A percentile compares a stretch with the other conserved stretches of the same genome.
Conservation (phyloP, 2,113 vertebrate genomes). For the Notarius lentiginosus region DNA sequence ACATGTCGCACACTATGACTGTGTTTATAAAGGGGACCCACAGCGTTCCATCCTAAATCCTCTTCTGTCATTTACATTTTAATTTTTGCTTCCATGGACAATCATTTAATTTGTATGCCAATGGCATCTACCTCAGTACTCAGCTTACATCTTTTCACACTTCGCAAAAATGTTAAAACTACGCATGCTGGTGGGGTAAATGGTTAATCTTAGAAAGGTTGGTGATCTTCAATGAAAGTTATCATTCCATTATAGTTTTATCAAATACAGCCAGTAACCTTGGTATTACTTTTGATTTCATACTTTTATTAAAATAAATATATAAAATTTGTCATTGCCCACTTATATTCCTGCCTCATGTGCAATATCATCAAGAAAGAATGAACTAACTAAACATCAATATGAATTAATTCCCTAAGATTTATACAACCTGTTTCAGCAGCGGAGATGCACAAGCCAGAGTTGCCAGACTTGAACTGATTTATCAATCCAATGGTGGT, state of each 20-base stretch:
- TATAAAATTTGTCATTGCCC: too few species aligned
- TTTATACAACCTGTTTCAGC: too few species aligned
- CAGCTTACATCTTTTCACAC: neutral
- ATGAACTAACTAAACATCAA: too few species aligned
- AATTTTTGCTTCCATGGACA: neutral
- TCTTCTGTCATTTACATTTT: neutral
- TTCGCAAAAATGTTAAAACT: neutral
- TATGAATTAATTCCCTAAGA: too few species aligned
- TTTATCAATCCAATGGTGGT: too few species aligned
- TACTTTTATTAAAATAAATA: neutral
- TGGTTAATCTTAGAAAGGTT: neutral
- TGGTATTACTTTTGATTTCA: too few species aligned
- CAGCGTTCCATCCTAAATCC: neutral
- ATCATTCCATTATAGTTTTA: neutral
- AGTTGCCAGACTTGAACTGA: too few species aligned
- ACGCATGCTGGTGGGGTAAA: neutral
- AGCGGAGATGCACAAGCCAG: too few species aligned
- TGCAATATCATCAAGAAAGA: too few species aligned
- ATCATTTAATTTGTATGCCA: neutral
- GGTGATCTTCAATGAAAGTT: neutral
- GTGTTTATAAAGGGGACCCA: neutral
- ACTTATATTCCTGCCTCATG: neutral
- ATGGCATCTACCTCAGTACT: neutral
- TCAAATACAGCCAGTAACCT: neutral
- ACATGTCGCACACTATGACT: neutral